Conservation (phyloP, 2,888 invertebrate species). For the Heteromyza rotundicornis region DNA sequence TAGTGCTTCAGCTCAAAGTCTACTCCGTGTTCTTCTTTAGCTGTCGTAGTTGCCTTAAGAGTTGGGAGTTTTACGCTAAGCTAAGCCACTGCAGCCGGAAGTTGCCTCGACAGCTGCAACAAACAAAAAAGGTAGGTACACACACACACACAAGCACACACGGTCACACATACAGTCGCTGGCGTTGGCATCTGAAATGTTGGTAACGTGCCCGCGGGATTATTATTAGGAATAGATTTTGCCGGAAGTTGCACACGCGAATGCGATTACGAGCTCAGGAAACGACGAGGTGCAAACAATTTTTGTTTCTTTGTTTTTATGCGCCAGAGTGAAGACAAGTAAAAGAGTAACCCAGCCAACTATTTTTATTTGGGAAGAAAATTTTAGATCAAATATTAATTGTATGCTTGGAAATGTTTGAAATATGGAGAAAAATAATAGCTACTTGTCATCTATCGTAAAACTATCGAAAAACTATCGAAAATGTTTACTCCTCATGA, state of each 20-base stretch:
- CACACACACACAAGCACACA: slow-evolving; percentile 42
- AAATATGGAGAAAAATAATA: too few species aligned
- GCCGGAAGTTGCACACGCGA: slow-evolving; percentile 56
- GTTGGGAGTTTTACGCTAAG: neutral
- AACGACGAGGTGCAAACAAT: neutral
- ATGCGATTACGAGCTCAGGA: neutral
- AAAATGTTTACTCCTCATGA: too few species aligned
- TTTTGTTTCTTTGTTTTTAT: neutral
- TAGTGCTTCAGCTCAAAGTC: too few species aligned
- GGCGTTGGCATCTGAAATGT: slow-evolving; percentile 31
- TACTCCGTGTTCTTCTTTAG: neutral
- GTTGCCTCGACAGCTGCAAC: slow-evolving; percentile 54
- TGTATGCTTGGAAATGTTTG: too few species aligned
- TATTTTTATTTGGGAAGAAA: too few species aligned
- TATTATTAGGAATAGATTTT: slow-evolving; percentile 53
- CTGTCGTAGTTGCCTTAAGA: neutral
- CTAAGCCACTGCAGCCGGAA: slow-evolving; percentile 41
- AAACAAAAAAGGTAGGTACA: slow-evolving; percentile 49
- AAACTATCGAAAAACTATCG: too few species aligned
- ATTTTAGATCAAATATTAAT: too few species aligned
- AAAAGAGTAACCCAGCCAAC: too few species aligned
- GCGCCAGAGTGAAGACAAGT: too few species aligned
- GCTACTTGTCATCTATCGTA: too few species aligned
- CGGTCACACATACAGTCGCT: slow-evolving; percentile 7
- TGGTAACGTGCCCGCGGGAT: slow-evolving; percentile 38